Percentiles rank a stretch among this genome's conserved stretches.
Evolutionary conservation across 1,140 invertebrate species (phyloP).

Genomic region (Neuroterus valhalla): DNA sequence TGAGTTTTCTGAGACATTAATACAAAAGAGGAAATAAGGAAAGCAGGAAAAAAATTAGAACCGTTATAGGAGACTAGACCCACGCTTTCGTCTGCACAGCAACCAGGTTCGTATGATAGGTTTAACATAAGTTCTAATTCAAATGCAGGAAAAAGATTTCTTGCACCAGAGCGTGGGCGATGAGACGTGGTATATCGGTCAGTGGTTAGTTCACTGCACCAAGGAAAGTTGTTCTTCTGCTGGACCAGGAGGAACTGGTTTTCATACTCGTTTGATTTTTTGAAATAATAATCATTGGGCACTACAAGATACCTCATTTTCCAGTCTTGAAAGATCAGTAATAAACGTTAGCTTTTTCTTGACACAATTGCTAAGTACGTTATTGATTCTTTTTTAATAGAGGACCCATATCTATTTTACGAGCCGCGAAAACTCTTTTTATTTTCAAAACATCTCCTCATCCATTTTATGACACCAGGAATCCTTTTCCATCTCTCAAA

Average conservation of each 20-base stretch:
- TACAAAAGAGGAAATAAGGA: background rate
- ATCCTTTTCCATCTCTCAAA: too few relatives aligned
- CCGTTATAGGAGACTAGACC: conserved; percentile 6
- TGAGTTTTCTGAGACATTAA: background rate
- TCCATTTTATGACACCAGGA: too few relatives aligned
- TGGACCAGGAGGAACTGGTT: background rate
- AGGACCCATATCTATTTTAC: too few relatives aligned
- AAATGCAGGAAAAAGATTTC: conserved; percentile 13
- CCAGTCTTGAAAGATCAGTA: background rate
- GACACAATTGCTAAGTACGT: background rate
- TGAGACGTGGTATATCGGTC: conserved; percentile 13
- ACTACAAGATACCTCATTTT: background rate
- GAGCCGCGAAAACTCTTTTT: too few relatives aligned
- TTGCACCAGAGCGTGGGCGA: conserved; percentile 19
- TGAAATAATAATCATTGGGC: background rate
- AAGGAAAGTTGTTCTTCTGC: conserved; percentile 6
- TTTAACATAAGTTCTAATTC: conserved; percentile 20
- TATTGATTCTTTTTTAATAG: too few relatives aligned
- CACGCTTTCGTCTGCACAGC: conserved; percentile 1
- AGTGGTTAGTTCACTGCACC: conserved; percentile 15
- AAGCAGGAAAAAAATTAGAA: background rate
- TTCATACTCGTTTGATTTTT: conserved; percentile 15
- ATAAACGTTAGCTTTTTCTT: background rate
- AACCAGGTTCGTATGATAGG: background rate
- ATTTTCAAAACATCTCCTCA: too few relatives aligned